phyloP scores from a whole-genome alignment of 2,113 vertebrate species.

The Carassius carassius region DNA sequence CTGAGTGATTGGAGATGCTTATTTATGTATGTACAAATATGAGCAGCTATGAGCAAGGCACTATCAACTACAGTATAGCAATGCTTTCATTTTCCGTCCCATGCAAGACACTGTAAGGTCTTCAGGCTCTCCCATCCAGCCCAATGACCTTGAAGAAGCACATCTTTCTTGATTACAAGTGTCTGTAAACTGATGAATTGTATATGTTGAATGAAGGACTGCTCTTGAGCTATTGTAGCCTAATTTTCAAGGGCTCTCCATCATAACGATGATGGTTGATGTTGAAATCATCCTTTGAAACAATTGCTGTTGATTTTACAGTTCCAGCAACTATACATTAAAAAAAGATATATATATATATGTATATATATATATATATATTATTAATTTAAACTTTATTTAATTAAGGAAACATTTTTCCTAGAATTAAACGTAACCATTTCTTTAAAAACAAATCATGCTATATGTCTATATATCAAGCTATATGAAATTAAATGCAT shows the following conservation, averaged over 20 bases:
- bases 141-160: conserved; percentile 15
- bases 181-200: conserved; percentile 39
- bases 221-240: conserved; percentile 20
- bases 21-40: not conserved
- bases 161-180: conserved; percentile 49
- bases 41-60: not conserved
- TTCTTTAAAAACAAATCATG: not conserved
- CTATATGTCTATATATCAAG: too few species aligned
- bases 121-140: not conserved
- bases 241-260: conserved; percentile 45
- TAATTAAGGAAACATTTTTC: not conserved
- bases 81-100: conserved; percentile 11
- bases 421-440: not conserved
- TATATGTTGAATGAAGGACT: conserved; percentile 23
- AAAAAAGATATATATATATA: too few species aligned
- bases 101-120: conserved; percentile 1
- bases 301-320: conserved; percentile 46
- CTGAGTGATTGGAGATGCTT: not conserved
- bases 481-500: not conserved
- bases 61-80: not conserved
- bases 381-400: not conserved
- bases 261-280: conserved; percentile 57
- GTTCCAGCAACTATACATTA: conserved; percentile 45
- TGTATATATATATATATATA: too few species aligned
- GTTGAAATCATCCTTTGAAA: conserved; percentile 55